Percentiles rank a stretch among this genome's conserved stretches.
phyloP scores from a whole-genome alignment of 2,888 invertebrate species.

The Eremobia ochroleuca region DNA sequence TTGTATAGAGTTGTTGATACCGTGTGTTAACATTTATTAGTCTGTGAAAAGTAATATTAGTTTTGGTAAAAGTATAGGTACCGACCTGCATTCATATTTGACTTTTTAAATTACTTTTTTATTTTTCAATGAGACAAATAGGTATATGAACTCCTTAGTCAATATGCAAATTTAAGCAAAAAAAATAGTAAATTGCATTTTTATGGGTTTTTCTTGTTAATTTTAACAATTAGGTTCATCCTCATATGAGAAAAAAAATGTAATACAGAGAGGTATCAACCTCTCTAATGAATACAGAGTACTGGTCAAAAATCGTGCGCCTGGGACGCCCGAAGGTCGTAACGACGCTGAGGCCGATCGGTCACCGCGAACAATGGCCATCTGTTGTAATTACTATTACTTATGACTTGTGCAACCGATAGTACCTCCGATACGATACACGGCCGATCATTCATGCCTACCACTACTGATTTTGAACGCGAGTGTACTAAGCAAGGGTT shows the following conservation, averaged over 20 bases:
- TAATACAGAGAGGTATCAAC: conserved; percentile 60
- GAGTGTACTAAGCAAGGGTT: conserved; percentile 44
- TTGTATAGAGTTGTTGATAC: conserved; percentile 76
- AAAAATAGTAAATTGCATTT: background rate
- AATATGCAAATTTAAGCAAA: no score
- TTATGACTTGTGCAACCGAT: conserved; percentile 87
- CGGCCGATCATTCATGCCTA: conserved; percentile 75
- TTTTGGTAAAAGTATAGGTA: background rate
- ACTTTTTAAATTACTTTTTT: background rate
- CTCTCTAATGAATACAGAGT: conserved; percentile 73
- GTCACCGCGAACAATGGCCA: conserved; percentile 89
- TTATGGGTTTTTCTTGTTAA: background rate
- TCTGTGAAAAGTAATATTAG: background rate
- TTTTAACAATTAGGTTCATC: no score
- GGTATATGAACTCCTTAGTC: background rate
- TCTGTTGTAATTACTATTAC: conserved; percentile 90
- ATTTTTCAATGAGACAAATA: background rate
- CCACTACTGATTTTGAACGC: conserved; percentile 47
- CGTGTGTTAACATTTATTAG: background rate
- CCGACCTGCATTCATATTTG: no score
- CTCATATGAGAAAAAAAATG: background rate
- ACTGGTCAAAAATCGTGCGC: conserved; percentile 89
- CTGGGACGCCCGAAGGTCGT: conserved; percentile 84
- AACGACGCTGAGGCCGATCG: conserved; percentile 84
- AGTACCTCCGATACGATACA: conserved; percentile 77